phyloP scores from a whole-genome alignment of 2,113 vertebrate genomes.

The Callipepla californica region DNA sequence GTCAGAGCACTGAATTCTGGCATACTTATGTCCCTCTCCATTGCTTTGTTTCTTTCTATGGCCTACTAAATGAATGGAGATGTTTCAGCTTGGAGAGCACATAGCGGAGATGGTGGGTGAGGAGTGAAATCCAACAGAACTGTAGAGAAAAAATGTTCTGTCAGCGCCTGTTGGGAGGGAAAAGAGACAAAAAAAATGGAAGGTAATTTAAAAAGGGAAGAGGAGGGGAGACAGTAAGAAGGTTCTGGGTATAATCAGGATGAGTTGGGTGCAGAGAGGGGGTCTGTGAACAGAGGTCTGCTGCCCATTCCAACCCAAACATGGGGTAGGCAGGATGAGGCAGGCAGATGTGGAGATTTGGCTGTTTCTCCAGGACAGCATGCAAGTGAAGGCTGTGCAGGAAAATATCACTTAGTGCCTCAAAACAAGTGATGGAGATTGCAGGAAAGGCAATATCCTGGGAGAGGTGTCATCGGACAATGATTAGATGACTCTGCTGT shows the following conservation, averaged over 20 bases:
- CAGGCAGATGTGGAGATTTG: background rate
- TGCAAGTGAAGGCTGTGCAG: background rate
- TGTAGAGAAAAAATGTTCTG: background rate
- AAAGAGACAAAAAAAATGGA: background rate
- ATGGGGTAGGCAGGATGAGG: background rate
- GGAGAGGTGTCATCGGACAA: background rate
- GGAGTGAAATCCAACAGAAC: fast-evolving
- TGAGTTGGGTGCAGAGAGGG: background rate
- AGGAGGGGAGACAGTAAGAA: background rate
- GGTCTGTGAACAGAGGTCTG: background rate
- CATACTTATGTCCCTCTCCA: background rate
- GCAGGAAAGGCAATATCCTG: background rate
- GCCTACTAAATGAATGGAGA: background rate
- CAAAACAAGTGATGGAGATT: background rate
- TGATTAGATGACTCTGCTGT: background rate
- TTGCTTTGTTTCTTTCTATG: background rate
- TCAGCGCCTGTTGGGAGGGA: fast-evolving
- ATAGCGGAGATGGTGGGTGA: background rate
- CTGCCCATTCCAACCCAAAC: background rate
- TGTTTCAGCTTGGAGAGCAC: background rate
- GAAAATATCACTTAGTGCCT: background rate
- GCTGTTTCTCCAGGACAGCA: background rate
- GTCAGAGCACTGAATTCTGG: background rate
- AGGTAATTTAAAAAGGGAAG: background rate
- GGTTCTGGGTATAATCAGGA: background rate